Base-by-base conservation (phyloP, 2,113 vertebrate genomes). In the Ranitomeya imitator region DNA sequence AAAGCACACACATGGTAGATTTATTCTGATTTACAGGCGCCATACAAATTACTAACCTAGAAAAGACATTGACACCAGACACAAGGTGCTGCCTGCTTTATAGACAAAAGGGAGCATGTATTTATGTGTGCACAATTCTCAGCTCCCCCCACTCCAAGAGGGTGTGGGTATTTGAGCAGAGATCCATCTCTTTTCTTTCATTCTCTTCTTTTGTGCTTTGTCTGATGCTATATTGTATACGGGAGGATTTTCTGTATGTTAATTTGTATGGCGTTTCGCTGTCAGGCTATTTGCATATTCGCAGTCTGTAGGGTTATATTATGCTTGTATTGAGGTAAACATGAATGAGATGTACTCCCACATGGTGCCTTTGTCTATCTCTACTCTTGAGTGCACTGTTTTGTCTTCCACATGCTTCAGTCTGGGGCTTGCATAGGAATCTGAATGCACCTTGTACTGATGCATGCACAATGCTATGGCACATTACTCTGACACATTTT, bases 391-490 rank as follows among this genome's bases (percentile, higher is more conserved):
- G 90, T 90, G 23, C 89, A 91, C 91, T 90, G 90, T 92, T 92
- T 91, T 91, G 92, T 92, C 92, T 90, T 90, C 91, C 82, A 76
- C 78, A 71, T 71, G 86, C 60, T 91, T 90, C 91, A 92, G 63
- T 92, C 91, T 88, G 91, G 92, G 88, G 91, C 90, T 90, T 90
- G 92, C 90, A 90, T 92, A 2, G 92, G 93, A 93, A 94, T 94
- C 92, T 93, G 91, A 93, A 88, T 92, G 91, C 37, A 16, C 69
- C 45, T 88, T 51, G 60, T 65, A 67, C 15, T 13, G 21, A 45
- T 45, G 37, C 74, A 85, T 86, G 90, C 89, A 90, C 90, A 90
- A 90, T 60, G 60, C 69, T 21, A n/a, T 57, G 0, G 57, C 81
- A 87, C 31, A 0, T 26, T 79, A 89, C 91, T 79, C 2, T 60